These are phyloP conservation scores for Python bivittatus DNA, from an alignment of 2,113 vertebrate species.

Conservation along the genomic window DNA sequence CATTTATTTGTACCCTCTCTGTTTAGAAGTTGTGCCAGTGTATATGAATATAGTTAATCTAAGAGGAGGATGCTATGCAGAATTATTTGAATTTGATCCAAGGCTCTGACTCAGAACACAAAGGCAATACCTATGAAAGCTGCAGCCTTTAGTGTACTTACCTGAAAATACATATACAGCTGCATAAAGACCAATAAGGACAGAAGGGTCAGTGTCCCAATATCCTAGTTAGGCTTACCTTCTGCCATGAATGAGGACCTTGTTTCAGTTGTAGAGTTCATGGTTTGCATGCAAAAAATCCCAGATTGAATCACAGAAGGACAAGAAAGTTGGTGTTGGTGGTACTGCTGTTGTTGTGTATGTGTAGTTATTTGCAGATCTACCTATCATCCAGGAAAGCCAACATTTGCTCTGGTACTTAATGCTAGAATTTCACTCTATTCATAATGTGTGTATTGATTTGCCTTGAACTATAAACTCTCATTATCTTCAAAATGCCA, in stretches of 20 bases:
- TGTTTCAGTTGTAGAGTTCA: not conserved
- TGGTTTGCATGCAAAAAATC: not conserved
- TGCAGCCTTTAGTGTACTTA: not conserved
- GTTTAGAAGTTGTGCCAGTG: not conserved
- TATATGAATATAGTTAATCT: not conserved
- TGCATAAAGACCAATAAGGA: not conserved
- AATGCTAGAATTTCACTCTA: not conserved
- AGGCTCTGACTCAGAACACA: not conserved
- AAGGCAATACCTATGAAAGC: not conserved
- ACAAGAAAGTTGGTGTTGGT: not conserved
- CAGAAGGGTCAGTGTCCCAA: not conserved
- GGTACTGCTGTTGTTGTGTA: not conserved
- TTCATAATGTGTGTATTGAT: not conserved
- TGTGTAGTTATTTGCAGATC: not conserved
- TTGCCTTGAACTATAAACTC: conserved; percentile 2
- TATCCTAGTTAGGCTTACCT: not conserved
- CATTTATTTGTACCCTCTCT: not conserved
- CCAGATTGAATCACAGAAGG: not conserved
- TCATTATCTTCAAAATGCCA: conserved; percentile 25
- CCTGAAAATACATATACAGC: not conserved
- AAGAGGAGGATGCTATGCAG: not conserved
- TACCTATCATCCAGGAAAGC: not conserved
- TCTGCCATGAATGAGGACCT: not conserved
- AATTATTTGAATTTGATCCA: not conserved
- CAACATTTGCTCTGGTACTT: not conserved